Conservation (phyloP, 2,797 vertebrate genomes). For the Thripadectes ignobilis region DNA sequence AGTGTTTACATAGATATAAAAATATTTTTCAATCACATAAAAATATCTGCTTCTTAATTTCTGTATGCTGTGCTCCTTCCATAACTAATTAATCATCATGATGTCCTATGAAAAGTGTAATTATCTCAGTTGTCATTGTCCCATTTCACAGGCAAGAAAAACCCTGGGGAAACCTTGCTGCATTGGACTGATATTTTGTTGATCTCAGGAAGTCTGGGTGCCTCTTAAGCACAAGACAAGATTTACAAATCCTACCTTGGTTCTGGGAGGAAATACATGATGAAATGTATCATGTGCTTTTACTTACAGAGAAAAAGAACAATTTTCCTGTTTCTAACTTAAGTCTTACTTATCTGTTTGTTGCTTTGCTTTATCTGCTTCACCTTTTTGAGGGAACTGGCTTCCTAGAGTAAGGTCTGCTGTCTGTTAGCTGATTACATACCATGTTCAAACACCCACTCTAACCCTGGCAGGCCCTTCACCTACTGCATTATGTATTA, state of each 20-base stretch:
- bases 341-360: background rate
- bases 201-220: background rate
- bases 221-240: background rate
- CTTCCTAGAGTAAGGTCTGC: background rate
- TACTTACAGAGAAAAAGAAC: background rate
- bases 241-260: background rate
- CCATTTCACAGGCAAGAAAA: constrained; percentile 15
- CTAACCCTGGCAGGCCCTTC: background rate
- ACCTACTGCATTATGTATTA: background rate
- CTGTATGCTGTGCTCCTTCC: background rate
- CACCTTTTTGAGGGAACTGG: background rate
- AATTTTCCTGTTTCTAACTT: background rate
- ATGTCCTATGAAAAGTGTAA: constrained; percentile 44
- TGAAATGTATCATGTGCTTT: background rate
- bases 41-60: constrained; percentile 34
- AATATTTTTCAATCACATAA: constrained; percentile 24
- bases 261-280: background rate
- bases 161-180: background rate
- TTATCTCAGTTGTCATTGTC: background rate
- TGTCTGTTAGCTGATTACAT: background rate
- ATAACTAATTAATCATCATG: background rate
- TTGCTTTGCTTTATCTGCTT: background rate
- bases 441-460: background rate
- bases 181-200: background rate
- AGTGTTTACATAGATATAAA: constrained; percentile 22